phyloP scores from a whole-genome alignment of 2,888 invertebrate genomes.

The Frankliniella intonsa region DNA sequence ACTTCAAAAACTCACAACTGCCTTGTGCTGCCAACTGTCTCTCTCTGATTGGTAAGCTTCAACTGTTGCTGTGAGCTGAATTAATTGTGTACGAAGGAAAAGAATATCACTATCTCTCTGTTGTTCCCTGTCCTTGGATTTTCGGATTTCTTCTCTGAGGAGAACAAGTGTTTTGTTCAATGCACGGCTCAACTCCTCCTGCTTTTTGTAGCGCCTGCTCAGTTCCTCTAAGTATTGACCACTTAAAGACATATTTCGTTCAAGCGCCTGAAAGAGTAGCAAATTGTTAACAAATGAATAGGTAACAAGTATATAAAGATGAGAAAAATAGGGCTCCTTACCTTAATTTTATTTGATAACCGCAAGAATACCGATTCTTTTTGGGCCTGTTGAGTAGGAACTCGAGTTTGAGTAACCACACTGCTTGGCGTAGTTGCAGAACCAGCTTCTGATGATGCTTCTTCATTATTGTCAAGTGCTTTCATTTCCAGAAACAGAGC shows the following conservation, averaged over 20 bases:
- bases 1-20: constrained; percentile 30
- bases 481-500: constrained; percentile 9
- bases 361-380: constrained; percentile 95
- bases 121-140: constrained; percentile 68
- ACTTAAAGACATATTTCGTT: constrained; percentile 94
- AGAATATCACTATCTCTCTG: constrained; percentile 74
- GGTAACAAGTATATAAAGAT: neutral
- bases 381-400: constrained; percentile 47
- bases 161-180: constrained; percentile 63
- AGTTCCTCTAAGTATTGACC: constrained; percentile 95
- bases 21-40: constrained; percentile 59
- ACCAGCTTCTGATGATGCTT: neutral
- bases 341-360: constrained; percentile 92
- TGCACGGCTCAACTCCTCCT: constrained; percentile 88
- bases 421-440: neutral
- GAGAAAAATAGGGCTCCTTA: constrained; percentile 45
- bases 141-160: constrained; percentile 64
- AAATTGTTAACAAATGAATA: neutral
- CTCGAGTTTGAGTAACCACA: neutral
- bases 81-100: constrained; percentile 60
- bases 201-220: constrained; percentile 90
- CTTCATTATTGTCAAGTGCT: constrained; percentile 4
- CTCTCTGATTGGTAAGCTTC: constrained; percentile 58
- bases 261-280: constrained; percentile 65
- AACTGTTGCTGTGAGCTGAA: constrained; percentile 57